These are phyloP conservation scores for Acipenser ruthenus DNA, from an alignment of 2,797 vertebrate genomes.

Conservation along the genomic window DNA sequence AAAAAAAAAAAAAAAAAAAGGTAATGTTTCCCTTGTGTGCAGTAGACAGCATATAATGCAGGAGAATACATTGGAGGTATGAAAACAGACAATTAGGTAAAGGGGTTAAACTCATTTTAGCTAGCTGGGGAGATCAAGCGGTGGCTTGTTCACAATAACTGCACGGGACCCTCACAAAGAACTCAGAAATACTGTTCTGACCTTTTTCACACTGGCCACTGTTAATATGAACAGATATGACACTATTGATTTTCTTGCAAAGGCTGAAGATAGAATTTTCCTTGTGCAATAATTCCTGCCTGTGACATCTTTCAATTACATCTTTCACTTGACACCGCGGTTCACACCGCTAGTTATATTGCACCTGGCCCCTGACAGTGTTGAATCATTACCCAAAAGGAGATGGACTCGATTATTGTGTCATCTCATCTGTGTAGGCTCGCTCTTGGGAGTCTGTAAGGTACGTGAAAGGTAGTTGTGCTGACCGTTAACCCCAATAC, in stretches of 20 bases:
- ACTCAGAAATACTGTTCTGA: conserved; percentile 5
- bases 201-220: conserved; percentile 15
- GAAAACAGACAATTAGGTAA: no score
- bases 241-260: conserved; percentile 40
- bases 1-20: no score
- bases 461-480: neutral
- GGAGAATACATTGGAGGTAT: no score
- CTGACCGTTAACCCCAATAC: neutral
- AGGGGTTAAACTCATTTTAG: neutral
- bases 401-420: neutral
- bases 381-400: conserved; percentile 29
- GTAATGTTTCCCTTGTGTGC: no score
- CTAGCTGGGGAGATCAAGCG: neutral
- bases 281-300: conserved; percentile 40
- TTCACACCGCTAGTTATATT: conserved; percentile 31
- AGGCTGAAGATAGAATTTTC: conserved; percentile 35
- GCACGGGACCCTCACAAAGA: accelerated
- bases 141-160: neutral
- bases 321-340: conserved; percentile 38
- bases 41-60: no score
- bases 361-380: conserved; percentile 28
- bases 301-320: conserved; percentile 50
- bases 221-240: conserved; percentile 31
- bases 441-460: conserved; percentile 4
- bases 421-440: neutral